Percentiles rank a stretch among this genome's conserved stretches.
These are phyloP conservation scores for Campoletis raptor DNA, from an alignment of 2,888 invertebrate genomes.

Conservation along the genomic window DNA sequence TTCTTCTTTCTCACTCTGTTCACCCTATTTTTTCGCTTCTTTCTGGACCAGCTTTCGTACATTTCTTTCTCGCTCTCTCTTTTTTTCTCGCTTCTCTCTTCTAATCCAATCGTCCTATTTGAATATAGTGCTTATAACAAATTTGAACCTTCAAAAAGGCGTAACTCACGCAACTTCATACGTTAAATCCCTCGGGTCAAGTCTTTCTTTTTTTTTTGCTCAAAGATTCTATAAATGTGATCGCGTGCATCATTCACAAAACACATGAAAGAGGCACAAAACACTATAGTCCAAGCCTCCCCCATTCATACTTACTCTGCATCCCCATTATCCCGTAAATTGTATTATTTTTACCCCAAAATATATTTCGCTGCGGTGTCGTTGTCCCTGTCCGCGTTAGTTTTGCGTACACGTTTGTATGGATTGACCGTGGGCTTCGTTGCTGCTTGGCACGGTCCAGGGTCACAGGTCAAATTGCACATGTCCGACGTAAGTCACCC, in stretches of 20 bases:
- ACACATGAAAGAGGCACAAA: constrained; percentile 45
- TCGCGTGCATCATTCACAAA: constrained; percentile 49
- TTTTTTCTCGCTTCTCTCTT: constrained; percentile 50
- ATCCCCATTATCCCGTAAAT: constrained; percentile 84
- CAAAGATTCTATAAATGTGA: background rate
- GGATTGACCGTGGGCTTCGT: constrained; percentile 44
- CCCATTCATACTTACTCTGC: constrained; percentile 35
- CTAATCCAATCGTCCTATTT: constrained; percentile 61
- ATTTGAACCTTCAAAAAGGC: background rate
- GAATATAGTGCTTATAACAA: constrained; percentile 48
- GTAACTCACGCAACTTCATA: background rate
- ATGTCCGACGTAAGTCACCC: constrained; percentile 83
- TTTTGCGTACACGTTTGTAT: constrained; percentile 37
- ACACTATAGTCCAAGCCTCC: constrained; percentile 44
- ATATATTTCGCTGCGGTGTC: constrained; percentile 80
- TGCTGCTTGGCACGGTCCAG: constrained; percentile 59
- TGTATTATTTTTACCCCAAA: constrained; percentile 85
- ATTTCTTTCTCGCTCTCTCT: constrained; percentile 22
- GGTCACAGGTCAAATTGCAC: constrained; percentile 85
- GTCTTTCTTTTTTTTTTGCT: background rate
- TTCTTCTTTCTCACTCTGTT: constrained; percentile 26
- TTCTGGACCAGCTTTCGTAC: constrained; percentile 22
- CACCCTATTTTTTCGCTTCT: constrained; percentile 56
- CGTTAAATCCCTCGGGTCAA: background rate
- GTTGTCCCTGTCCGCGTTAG: constrained; percentile 64